A percentile compares a stretch with the other conserved stretches of the same genome.
Evolutionary conservation across 2,797 vertebrate species (phyloP).

Genomic region (Microctenopoma steveboyesi): DNA sequence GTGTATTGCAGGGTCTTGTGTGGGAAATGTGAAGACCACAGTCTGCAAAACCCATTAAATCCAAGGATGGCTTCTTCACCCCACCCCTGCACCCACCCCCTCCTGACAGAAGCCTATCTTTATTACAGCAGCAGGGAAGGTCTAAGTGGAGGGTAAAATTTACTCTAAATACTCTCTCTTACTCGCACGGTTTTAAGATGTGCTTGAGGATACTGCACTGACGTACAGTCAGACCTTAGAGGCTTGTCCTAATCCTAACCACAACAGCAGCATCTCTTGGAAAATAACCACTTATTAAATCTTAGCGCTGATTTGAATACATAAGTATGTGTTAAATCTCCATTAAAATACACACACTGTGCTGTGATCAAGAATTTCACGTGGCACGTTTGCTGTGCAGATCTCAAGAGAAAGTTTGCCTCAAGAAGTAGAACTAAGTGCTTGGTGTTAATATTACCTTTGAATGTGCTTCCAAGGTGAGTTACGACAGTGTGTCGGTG

Average conservation of each 20-base stretch:
- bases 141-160: constrained; percentile 41
- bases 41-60: constrained; percentile 81
- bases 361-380: background rate
- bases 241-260: constrained; percentile 35
- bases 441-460: constrained; percentile 82
- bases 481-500: constrained; percentile 88
- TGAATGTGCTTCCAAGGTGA: constrained; percentile 84
- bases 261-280: constrained; percentile 7
- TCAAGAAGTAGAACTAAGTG: constrained; percentile 52
- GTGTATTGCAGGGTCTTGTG: constrained; percentile 30
- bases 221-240: constrained; percentile 35
- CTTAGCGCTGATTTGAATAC: constrained; percentile 10
- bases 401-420: constrained; percentile 26
- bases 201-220: constrained; percentile 9
- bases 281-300: constrained; percentile 22
- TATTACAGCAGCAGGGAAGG: constrained; percentile 71
- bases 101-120: constrained; percentile 69
- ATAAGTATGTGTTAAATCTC: constrained; percentile 5
- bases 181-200: constrained; percentile 26
- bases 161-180: constrained; percentile 14
- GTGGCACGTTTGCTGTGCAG: constrained; percentile 21
- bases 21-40: constrained; percentile 56
- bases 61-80: constrained; percentile 62
- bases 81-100: constrained; percentile 6
- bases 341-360: background rate